Percentiles rank a stretch among this genome's conserved stretches.
Evolutionary conservation across 2,888 invertebrate genomes (phyloP).

Genomic region (Phymatocera aterrima): DNA sequence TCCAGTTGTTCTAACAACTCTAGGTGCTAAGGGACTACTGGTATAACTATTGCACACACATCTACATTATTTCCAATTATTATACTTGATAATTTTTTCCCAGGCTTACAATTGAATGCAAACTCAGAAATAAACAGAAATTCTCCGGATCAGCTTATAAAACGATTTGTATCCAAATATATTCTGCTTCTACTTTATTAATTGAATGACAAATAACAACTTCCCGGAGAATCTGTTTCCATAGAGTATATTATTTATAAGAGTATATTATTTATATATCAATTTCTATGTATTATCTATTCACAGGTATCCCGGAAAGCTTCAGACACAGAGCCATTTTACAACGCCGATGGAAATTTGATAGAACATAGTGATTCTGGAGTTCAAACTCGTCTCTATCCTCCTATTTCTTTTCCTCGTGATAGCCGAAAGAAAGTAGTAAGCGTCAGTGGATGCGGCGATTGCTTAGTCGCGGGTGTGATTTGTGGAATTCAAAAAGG

Average conservation of each 20-base stretch:
- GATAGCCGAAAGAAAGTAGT: conserved; percentile 48
- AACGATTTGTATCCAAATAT: too few relatives aligned
- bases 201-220: too few relatives aligned
- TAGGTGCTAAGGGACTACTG: conserved; percentile 67
- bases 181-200: too few relatives aligned
- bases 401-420: conserved; percentile 46
- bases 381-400: conserved; percentile 64
- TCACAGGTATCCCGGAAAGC: conserved; percentile 61
- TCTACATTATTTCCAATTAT: neutral
- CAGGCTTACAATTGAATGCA: neutral
- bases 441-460: conserved; percentile 71
- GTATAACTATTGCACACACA: conserved; percentile 52
- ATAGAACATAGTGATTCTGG: conserved; percentile 47
- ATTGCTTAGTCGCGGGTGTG: conserved; percentile 70
- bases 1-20: conserved; percentile 67
- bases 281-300: neutral
- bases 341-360: conserved; percentile 56
- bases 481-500: conserved; percentile 66
- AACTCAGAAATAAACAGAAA: neutral
- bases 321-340: conserved; percentile 56
- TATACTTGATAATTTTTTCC: neutral
- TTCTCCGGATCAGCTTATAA: neutral
- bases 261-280: too few relatives aligned
- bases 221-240: too few relatives aligned
- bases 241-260: too few relatives aligned